Percentiles rank a stretch among this genome's conserved stretches.
phyloP scores from a whole-genome alignment of 2,888 invertebrate genomes.

The Masnerella sp. region DNA sequence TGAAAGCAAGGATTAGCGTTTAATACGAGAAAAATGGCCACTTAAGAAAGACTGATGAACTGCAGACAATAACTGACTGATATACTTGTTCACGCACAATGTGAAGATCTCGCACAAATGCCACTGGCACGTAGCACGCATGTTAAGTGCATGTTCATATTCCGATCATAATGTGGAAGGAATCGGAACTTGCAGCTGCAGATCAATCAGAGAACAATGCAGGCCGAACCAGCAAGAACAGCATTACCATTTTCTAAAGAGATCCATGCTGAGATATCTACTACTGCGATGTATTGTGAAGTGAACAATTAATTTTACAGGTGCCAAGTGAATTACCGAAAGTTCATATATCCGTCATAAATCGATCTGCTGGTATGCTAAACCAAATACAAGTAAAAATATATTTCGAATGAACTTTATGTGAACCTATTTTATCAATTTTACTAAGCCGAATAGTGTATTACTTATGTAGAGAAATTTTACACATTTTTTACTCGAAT shows the following conservation, averaged over 20 bases:
- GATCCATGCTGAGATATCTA: neutral
- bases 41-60: neutral
- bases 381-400: too few species aligned
- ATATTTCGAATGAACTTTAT: too few species aligned
- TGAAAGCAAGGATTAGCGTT: too few species aligned
- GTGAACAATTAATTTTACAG: constrained; percentile 12
- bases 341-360: neutral
- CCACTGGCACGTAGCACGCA: constrained; percentile 18
- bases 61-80: neutral
- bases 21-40: neutral
- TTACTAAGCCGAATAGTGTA: too few species aligned
- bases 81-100: constrained; percentile 19
- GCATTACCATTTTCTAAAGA: constrained; percentile 21
- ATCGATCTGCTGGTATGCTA: too few species aligned
- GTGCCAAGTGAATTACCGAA: neutral
- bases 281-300: constrained; percentile 1
- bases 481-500: too few species aligned
- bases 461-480: too few species aligned
- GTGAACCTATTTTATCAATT: too few species aligned
- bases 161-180: constrained; percentile 20
- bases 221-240: constrained; percentile 24
- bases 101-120: constrained; percentile 10
- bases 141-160: constrained; percentile 29
- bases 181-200: constrained; percentile 27
- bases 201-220: constrained; percentile 31